These are phyloP conservation scores for Brienomyrus longianalis DNA, from an alignment of 2,113 vertebrate species.

Conservation along the genomic window DNA sequence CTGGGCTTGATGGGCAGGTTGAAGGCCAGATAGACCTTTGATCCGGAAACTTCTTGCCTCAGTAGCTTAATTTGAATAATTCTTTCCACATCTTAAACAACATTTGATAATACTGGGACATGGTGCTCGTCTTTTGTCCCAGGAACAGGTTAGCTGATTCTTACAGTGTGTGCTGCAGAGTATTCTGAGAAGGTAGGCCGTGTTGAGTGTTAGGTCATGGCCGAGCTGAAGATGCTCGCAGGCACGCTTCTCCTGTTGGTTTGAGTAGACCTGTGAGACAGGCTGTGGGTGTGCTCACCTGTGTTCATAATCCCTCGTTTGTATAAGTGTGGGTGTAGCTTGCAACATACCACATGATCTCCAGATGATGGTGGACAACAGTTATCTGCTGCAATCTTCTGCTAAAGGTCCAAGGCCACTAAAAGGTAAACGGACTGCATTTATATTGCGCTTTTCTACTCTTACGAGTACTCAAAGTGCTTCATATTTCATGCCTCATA, in stretches of 20 bases:
- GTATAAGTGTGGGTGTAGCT: not conserved
- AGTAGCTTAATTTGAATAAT: not conserved
- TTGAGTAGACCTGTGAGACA: not conserved
- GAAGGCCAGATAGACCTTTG: not conserved
- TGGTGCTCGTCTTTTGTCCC: not conserved
- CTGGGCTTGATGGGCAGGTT: not conserved
- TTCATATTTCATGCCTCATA: too few relatives aligned
- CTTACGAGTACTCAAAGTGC: too few relatives aligned
- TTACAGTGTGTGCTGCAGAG: not conserved
- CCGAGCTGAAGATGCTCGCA: not conserved
- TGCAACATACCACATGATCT: not conserved
- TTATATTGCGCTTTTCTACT: too few relatives aligned
- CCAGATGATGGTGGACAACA: not conserved
- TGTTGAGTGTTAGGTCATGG: not conserved
- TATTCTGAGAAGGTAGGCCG: not conserved
- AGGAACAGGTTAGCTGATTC: not conserved
- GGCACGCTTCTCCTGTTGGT: not conserved
- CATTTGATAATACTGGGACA: not conserved
- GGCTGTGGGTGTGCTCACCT: not conserved
- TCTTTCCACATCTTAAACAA: not conserved
- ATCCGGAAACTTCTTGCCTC: not conserved
- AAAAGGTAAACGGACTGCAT: too few relatives aligned
- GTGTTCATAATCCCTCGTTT: not conserved
- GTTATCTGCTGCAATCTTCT: not conserved
- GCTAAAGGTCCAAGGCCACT: not conserved